Percentiles rank a stretch among this genome's conserved stretches.
Evolutionary conservation across 2,888 invertebrate genomes (phyloP).

Genomic region (Melikaiella ostensackeni): DNA sequence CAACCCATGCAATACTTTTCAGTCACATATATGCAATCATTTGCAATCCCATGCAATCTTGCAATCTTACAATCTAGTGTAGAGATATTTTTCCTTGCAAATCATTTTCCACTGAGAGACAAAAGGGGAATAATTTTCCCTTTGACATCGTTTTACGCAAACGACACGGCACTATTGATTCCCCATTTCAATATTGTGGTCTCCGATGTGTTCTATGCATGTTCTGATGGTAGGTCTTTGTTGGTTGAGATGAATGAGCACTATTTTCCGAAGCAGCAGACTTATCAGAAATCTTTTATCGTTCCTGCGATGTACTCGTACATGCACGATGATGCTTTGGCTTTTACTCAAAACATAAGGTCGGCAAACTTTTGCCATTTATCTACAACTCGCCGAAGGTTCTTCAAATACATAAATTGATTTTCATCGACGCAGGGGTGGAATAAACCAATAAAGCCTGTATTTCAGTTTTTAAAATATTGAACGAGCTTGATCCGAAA

Average conservation of each 20-base stretch:
- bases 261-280: conserved; percentile 16
- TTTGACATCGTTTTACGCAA: conserved; percentile 16
- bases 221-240: conserved; percentile 1
- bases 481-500: too few relatives aligned
- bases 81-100: background rate
- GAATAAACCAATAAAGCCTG: background rate
- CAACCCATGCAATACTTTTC: too few relatives aligned
- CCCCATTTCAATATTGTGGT: conserved; percentile 13
- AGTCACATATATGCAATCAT: too few relatives aligned
- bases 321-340: conserved; percentile 8
- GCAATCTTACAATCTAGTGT: too few relatives aligned
- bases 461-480: background rate
- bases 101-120: background rate
- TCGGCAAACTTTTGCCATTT: background rate
- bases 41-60: too few relatives aligned
- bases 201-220: background rate
- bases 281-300: conserved; percentile 26
- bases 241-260: conserved; percentile 33
- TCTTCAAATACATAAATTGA: background rate
- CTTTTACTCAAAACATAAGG: conserved; percentile 25
- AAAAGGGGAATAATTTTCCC: conserved; percentile 3
- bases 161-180: conserved; percentile 17
- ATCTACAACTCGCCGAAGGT: background rate
- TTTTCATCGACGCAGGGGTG: background rate
- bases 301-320: background rate